Evolutionary conservation across 2,888 invertebrate species (phyloP), one percentile per base, ranked within the genome.

Genomic region (Eueremaeus valkanovi): DNA sequence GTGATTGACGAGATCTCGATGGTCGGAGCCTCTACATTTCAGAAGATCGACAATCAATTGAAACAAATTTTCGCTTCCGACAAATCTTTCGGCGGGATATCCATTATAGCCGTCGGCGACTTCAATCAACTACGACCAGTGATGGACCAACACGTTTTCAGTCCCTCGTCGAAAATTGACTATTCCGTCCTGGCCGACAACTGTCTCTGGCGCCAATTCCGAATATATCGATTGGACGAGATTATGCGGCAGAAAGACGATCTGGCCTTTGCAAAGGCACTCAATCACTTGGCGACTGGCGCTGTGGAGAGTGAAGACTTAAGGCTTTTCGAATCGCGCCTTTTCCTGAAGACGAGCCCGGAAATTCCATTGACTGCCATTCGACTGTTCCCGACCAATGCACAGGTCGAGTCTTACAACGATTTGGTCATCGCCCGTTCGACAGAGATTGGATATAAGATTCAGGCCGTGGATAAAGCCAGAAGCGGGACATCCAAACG

Each of bases 91-190:
- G 82, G 82, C n/a, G 81, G 81, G 29, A 72, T 82, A 3, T 82
- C 81, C 18, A 78, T 83, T 13, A 74, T 83, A n/a, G 78, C 80
- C n/a, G 79, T 83, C 66, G 83, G 83, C 24, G 82, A 83, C 76
- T 79, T 78, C 16, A 55, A 66, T 11, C 77, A 77, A 45, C 3
- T 63, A n/a, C 24, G 31, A 13, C 73, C 73, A 3, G 73, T 73
- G 1, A 42, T 51, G 16, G 78, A 76, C 61, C 1, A 36, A 18
- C 36, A 33, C 3, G 21, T 72, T 5, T 77, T 68, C 74, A 16
- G 40, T 1, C 27, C 58, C 1, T 18, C 36, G 33, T 42, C 8
- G 1, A 11, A 21, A n/a, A 16, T 9, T 6, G 16, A 42, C 18
- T 29, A 36, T 18, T 5, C 74, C 74, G 45, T 45, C 9, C 13